Conservation (phyloP, 2,888 invertebrate species). For the Dascillus cervinus region DNA sequence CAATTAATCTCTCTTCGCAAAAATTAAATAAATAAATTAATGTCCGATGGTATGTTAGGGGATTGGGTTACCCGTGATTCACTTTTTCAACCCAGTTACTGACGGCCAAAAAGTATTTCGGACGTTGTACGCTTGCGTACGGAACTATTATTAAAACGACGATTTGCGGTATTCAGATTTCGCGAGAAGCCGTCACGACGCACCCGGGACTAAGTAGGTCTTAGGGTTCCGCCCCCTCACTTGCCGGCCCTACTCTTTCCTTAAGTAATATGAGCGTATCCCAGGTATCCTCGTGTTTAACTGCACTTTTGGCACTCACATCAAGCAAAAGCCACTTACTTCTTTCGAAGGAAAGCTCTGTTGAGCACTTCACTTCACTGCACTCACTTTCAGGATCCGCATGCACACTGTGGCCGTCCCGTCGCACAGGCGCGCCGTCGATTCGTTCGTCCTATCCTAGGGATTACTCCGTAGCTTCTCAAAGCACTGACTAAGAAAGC, state of each 20-base stretch:
- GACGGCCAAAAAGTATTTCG: constrained; percentile 20
- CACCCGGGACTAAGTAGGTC: constrained; percentile 2
- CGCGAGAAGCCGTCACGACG: constrained; percentile 4
- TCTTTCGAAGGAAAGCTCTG: constrained; percentile 31
- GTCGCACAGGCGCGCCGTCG: constrained; percentile 40
- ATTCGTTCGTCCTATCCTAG: constrained; percentile 42
- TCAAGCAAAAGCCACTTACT: constrained; percentile 27
- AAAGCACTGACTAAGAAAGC: constrained; percentile 43
- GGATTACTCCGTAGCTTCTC: constrained; percentile 42
- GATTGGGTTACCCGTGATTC: constrained; percentile 20
- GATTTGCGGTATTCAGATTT: constrained; percentile 11
- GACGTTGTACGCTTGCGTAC: constrained; percentile 18
- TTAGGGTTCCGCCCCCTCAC: constrained; percentile 3
- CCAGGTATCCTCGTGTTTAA: constrained; percentile 13
- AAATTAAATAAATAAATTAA: constrained; percentile 5
- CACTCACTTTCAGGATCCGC: constrained; percentile 32
- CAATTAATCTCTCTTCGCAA: not conserved
- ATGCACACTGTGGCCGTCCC: constrained; percentile 35
- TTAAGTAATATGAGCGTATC: not conserved
- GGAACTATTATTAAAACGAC: constrained; percentile 19
- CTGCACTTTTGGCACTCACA: constrained; percentile 19
- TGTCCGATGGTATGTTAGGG: constrained; percentile 11
- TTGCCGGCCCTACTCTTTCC: not conserved
- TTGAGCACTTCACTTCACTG: constrained; percentile 33
- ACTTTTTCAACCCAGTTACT: constrained; percentile 22